Conservation (phyloP, 92 coral and sea anemone genomes). For the Phenganax subtilis region DNA sequence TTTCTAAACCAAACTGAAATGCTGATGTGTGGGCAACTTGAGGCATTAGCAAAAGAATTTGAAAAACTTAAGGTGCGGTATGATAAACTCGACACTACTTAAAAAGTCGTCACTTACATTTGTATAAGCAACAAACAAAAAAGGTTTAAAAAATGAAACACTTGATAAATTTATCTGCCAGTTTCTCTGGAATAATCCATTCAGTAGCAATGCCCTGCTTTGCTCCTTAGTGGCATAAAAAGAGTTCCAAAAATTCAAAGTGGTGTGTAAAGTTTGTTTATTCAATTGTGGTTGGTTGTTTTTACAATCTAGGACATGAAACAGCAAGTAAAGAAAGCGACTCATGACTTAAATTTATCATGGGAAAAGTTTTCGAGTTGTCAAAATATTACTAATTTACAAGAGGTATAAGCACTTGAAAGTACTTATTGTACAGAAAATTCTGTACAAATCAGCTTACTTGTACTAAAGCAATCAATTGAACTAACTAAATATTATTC, state of each 20-base stretch:
- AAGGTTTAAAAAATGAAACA: too few relatives aligned
- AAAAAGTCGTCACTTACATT: too few relatives aligned
- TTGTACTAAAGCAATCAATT: not conserved
- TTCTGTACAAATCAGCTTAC: not conserved
- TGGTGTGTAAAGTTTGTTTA: too few relatives aligned
- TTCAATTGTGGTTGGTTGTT: not conserved
- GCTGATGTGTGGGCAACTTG: slow-evolving; percentile 76
- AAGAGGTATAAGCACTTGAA: slow-evolving; percentile 59
- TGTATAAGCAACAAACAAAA: too few relatives aligned
- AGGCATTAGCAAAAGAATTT: slow-evolving; percentile 70
- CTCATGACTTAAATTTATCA: slow-evolving; percentile 76
- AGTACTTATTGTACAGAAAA: not conserved
- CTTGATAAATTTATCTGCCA: too few relatives aligned
- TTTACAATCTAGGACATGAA: slow-evolving; percentile 66
- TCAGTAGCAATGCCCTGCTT: too few relatives aligned
- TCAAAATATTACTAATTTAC: slow-evolving; percentile 66
- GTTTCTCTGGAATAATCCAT: too few relatives aligned
- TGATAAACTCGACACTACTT: too few relatives aligned
- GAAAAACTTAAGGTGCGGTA: slow-evolving; percentile 75
- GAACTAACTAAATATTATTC: not conserved
- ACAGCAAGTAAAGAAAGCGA: slow-evolving; percentile 69
- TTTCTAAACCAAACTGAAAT: slow-evolving; percentile 83
- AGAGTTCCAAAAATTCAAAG: too few relatives aligned
- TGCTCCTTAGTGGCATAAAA: too few relatives aligned
- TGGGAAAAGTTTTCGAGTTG: slow-evolving; percentile 95